phyloP scores from a whole-genome alignment of 2,797 vertebrate species.

The Darevskia mixta region DNA sequence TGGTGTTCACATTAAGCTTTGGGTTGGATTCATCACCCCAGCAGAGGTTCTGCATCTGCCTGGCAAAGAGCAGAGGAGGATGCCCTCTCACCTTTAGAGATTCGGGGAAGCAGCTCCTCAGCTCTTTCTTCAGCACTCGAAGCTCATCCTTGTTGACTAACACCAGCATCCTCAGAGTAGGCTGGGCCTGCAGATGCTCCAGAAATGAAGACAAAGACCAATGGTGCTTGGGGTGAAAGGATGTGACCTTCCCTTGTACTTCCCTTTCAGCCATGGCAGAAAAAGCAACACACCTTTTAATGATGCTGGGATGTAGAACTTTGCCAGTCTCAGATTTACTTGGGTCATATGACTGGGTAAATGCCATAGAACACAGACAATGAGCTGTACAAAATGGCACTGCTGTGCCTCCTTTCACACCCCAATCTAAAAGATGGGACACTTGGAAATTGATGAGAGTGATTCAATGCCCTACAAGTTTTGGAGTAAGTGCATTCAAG shows the following conservation, averaged over 20 bases:
- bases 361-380: neutral
- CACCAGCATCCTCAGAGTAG: constrained; percentile 9
- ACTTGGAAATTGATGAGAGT: neutral
- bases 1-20: neutral
- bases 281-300: neutral
- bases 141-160: neutral
- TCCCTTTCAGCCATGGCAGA: neutral
- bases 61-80: neutral
- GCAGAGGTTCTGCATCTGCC: too few relatives aligned
- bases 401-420: neutral
- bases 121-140: neutral
- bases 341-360: neutral
- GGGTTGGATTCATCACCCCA: neutral
- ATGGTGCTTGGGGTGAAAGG: neutral
- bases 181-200: neutral
- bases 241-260: neutral
- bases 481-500: neutral
- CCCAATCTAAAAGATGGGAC: neutral
- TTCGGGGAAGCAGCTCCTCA: constrained; percentile 1
- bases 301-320: neutral
- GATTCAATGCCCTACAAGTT: neutral
- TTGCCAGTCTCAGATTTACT: neutral
- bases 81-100: constrained; percentile 20
- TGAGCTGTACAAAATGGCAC: neutral
- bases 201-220: neutral